Conservation (phyloP, 2,888 invertebrate genomes). For the Phrixothrix hirtus region DNA sequence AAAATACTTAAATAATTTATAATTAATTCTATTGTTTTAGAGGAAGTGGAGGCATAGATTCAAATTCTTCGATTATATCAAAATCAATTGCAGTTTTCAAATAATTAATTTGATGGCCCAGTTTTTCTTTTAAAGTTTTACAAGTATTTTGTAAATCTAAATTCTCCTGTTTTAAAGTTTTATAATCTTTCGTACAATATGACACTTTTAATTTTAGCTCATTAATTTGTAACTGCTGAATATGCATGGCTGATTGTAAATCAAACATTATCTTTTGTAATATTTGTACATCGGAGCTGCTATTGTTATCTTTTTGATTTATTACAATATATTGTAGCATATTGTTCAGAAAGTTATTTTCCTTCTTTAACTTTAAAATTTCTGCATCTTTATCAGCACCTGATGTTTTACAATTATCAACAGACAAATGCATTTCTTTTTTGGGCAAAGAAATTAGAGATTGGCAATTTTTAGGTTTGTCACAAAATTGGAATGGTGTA, state of each 20-base stretch:
- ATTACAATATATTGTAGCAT: conserved; percentile 11
- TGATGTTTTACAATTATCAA: conserved; percentile 11
- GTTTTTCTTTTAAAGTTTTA: conserved; percentile 28
- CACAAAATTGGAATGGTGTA: conserved; percentile 47
- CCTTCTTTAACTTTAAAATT: conserved; percentile 40
- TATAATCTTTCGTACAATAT: conserved; percentile 39
- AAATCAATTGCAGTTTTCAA: conserved; percentile 10
- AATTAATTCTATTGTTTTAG: conserved; percentile 24
- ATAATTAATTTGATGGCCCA: conserved; percentile 27
- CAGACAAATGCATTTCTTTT: too few relatives aligned
- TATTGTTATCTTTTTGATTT: conserved; percentile 19
- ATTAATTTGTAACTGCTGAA: conserved; percentile 46
- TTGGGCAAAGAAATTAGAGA: conserved; percentile 9
- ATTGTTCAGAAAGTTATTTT: conserved; percentile 40
- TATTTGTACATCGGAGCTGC: conserved; percentile 40
- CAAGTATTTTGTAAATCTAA: conserved; percentile 40
- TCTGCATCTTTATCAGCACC: conserved; percentile 27
- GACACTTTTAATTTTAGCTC: conserved; percentile 41
- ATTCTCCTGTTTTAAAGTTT: conserved; percentile 41
- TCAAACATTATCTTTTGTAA: conserved; percentile 36
- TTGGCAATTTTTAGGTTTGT: conserved; percentile 7
- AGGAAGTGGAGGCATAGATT: conserved; percentile 35
- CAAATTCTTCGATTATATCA: conserved; percentile 34
- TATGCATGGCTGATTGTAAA: conserved; percentile 37
- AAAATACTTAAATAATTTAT: too few relatives aligned